These are phyloP conservation scores for Chiloscyllium plagiosum DNA, from an alignment of 2,113 vertebrate species.

Conservation along the genomic window DNA sequence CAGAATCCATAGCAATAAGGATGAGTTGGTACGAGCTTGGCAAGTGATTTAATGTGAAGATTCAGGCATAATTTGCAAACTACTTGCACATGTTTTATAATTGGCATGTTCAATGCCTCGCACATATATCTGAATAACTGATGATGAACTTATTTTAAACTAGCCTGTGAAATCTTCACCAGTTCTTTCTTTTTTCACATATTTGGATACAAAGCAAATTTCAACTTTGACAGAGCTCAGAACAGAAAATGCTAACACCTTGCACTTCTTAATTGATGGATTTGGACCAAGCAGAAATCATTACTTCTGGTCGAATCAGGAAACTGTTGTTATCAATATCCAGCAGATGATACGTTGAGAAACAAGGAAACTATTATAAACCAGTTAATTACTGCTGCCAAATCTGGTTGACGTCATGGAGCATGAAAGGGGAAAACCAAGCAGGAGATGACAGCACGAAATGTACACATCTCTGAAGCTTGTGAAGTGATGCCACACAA, in stretches of 20 bases:
- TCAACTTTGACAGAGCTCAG: not conserved
- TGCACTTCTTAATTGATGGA: not conserved
- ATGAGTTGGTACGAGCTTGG: not conserved
- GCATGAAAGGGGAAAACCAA: not conserved
- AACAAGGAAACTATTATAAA: not conserved
- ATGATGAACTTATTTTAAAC: not conserved
- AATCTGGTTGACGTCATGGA: not conserved
- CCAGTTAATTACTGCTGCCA: not conserved
- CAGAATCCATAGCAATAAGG: not conserved
- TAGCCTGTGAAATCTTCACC: not conserved
- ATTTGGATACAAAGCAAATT: not conserved
- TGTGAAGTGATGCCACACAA: not conserved
- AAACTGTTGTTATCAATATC: no score
- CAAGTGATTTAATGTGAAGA: not conserved
- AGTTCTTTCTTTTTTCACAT: not conserved
- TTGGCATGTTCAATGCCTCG: not conserved
- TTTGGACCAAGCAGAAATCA: not conserved
- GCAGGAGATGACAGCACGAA: not conserved
- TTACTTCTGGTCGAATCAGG: not conserved
- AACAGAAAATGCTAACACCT: not conserved
- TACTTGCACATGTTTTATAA: not conserved
- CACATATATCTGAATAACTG: not conserved
- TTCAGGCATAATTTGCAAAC: not conserved
- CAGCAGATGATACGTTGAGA: not conserved
- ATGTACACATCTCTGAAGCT: not conserved